Percentiles rank a stretch among this genome's conserved stretches.
These are phyloP conservation scores for Pediacus dermestoides DNA, from an alignment of 2,888 invertebrate genomes.

Conservation along the genomic window DNA sequence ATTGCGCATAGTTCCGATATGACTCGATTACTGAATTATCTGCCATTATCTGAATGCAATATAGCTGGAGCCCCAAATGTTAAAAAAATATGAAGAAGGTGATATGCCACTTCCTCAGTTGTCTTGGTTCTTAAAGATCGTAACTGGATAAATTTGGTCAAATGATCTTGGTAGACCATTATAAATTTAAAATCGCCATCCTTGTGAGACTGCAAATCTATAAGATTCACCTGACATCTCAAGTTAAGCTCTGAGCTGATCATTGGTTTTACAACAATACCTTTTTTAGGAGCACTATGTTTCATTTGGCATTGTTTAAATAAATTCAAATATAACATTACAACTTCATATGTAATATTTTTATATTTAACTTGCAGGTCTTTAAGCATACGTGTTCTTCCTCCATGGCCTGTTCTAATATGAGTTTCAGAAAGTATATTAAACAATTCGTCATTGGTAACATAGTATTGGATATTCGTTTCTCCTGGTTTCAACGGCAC, in stretches of 20 bases:
- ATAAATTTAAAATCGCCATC: conserved; percentile 20
- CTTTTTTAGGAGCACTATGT: conserved; percentile 25
- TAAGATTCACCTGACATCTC: conserved; percentile 29
- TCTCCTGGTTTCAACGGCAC: conserved; percentile 29
- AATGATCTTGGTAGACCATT: conserved; percentile 25
- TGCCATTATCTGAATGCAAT: conserved; percentile 36
- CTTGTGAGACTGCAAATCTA: conserved; percentile 26
- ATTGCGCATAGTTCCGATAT: conserved; percentile 25
- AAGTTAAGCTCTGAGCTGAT: conserved; percentile 19
- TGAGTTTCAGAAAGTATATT: conserved; percentile 33
- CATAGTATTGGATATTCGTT: conserved; percentile 26
- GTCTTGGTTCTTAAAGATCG: conserved; percentile 29
- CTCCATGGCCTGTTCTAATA: conserved; percentile 32
- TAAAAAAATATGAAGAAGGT: conserved; percentile 30
- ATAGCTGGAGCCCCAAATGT: conserved; percentile 34
- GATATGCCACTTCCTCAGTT: conserved; percentile 31
- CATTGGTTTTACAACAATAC: conserved; percentile 18
- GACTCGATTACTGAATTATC: conserved; percentile 33
- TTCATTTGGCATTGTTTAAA: conserved; percentile 32
- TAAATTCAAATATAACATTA: conserved; percentile 32
- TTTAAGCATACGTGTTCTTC: conserved; percentile 33
- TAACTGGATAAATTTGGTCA: conserved; percentile 26
- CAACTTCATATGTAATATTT: conserved; percentile 33
- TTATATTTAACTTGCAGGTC: conserved; percentile 35
- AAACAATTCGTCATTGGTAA: conserved; percentile 34